phyloP scores from a whole-genome alignment of 2,113 vertebrate genomes.

The Anas platyrhynchos region DNA sequence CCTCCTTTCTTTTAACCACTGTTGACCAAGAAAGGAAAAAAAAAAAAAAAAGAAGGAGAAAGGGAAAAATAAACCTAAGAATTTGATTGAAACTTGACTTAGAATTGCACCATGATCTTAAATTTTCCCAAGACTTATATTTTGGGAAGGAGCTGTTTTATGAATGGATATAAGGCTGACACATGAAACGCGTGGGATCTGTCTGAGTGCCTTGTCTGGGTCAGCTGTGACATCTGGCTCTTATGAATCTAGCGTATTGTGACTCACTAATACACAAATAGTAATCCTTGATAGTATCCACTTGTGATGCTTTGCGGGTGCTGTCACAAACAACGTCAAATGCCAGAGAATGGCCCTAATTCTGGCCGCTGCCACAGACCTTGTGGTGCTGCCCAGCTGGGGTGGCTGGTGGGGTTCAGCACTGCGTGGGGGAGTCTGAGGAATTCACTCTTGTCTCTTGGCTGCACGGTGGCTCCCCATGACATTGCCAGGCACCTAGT shows the following conservation, averaged over 20 bases:
- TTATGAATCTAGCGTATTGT: conserved; percentile 79
- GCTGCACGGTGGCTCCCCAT: rapidly evolving
- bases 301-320: conserved; percentile 69
- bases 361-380: neutral
- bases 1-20: conserved; percentile 68
- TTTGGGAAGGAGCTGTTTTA: conserved; percentile 80
- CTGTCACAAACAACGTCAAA: conserved; percentile 70
- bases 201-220: conserved; percentile 80
- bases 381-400: neutral
- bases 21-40: neutral
- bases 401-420: rapidly evolving
- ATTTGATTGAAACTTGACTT: conserved; percentile 62
- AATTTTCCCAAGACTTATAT: conserved; percentile 75
- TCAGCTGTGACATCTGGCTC: conserved; percentile 84
- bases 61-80: conserved; percentile 48
- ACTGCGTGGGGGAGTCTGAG: neutral
- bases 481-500: neutral
- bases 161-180: conserved; percentile 81
- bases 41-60: neutral
- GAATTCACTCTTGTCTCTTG: rapidly evolving
- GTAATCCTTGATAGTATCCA: conserved; percentile 78
- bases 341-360: conserved; percentile 25
- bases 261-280: conserved; percentile 83
- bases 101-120: conserved; percentile 73
- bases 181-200: conserved; percentile 78